Base-by-base conservation (phyloP, 1,140 invertebrate genomes). In the Propsilocerus akamusi region DNA sequence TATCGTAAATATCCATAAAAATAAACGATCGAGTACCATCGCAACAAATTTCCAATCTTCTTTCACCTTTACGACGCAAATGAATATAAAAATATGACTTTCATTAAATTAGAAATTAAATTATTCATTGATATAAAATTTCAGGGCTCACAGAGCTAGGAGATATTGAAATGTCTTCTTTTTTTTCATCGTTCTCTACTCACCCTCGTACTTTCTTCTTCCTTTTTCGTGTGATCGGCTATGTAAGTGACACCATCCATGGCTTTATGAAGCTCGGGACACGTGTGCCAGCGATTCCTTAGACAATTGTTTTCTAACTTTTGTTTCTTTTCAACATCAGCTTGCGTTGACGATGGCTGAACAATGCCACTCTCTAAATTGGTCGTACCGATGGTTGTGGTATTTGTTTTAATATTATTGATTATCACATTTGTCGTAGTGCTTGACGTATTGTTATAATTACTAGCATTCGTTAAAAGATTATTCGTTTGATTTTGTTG, bases 41-140 rank as follows among this genome's bases (percentile, higher is more conserved):
- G 94, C 93, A 51, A 97, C 91, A 68, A 95, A 97, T 62, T 96
- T 96, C 95, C 95, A 98, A 71, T 97, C 94, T 72, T 92, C 86
- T 67, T 90, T 88, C 49, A 88, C 85, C 83, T 87, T 59, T 22
- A n/a, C n/a, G n/a, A n/a, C n/a, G n/a, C n/a, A n/a, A n/a, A n/a
- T n/a, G 28, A 30, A 12, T 8, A 8, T 7, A 7, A 30, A 30
- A 30, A 32, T 11, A 25, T 26, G 17, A 25, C 6, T 22, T 26
- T 26, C n/a, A 8, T 24, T 26, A n/a, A n/a, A n/a, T n/a, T n/a
- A n/a, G n/a, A n/a, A n/a, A n/a, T n/a, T n/a, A n/a, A n/a, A n/a
- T n/a, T n/a, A n/a, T n/a, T n/a, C n/a, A n/a, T n/a, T n/a, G n/a
- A n/a, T n/a, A n/a, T n/a, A n/a, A n/a, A n/a, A n/a, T n/a, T n/a